Evolutionary conservation across 2,888 invertebrate genomes (phyloP), one percentile per base, ranked within the genome.

Genomic region (Unio delphinus): DNA sequence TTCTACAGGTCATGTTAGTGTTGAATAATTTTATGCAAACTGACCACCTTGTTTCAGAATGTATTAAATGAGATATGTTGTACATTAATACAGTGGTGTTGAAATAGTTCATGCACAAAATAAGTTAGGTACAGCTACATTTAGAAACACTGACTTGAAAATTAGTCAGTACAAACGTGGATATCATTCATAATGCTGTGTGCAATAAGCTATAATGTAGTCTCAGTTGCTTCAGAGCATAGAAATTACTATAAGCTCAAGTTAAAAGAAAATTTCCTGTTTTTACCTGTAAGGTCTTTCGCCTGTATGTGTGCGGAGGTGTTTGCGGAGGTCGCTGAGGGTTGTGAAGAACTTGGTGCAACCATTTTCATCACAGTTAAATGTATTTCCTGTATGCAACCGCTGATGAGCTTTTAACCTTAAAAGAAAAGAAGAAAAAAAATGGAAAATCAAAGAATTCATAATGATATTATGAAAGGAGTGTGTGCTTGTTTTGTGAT

Each of bases 321-420:
- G 98, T 92, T 98, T 98, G 91, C 96, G 95, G 82, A 97, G 92
- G 91, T 98, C 97, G 90, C 96, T 96, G 75, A 96, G 92, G 26
- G 97, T 98, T 15, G 97, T 98, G 90, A 98, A 98, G 90, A 94
- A 95, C 89, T 97, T 97, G 74, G 93, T 92, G 87, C 97, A 98
- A 67, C 95, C 94, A 69, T 92, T 92, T 74, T 94, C 93, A 84
- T 94, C 93, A 90, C 97, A 98, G 91, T 97, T 96, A 90, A 98
- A 98, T 11, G 97, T 97, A 89, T 96, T 94, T 17, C 98, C 98
- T 87, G 95, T 97, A 91, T 98, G 98, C 71, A 98, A 91, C 82
- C 97, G 93, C 90, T 97, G 94, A 90, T 97, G 97, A 67, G 97
- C 97, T 66, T 85, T 79, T 65, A 89, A 76, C 74, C 89, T 89